Evolutionary conservation across 1,140 invertebrate genomes (phyloP), one percentile per base, ranked within the genome.

Genomic region (Lordiphosa stackelbergi): DNA sequence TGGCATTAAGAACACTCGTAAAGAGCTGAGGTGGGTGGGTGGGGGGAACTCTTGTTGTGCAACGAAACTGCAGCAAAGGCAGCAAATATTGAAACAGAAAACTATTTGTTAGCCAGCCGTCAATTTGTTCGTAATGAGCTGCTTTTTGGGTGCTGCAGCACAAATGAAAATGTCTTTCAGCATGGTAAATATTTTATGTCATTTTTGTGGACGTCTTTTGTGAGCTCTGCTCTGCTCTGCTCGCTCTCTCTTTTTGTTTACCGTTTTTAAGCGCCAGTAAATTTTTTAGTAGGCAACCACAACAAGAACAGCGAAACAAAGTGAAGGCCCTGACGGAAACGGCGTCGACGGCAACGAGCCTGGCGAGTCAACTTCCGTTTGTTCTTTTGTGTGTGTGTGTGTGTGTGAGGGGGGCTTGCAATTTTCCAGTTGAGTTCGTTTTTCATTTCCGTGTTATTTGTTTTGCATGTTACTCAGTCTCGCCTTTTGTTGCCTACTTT

Each of bases 381-480:
- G 42, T 36, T 45, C 19, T n/a, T n/a, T n/a, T 41, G 5, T 54
- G 51, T 46, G 31, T 16, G 40, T 55, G 12, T 40, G 54, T 69
- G 24, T 62, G 19, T 43, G 48, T 53, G 45, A 22, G 22, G 36
- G 28, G 53, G 43, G 51, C 66, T 59, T 75, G 77, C 77, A 81
- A 77, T 81, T 83, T 81, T 81, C 72, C 77, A 83, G 77, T 72
- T 53, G 75, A 69, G 77, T 81, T 81, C 75, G 68, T 77, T 77
- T 81, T 83, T 81, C 77, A 83, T 83, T 81, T 81, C 77, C 68
- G 53, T 81, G 53, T 77, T 81, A 83, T 81, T 81, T 81, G 77
- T 69, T 81, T 81, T 83, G 62, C 72, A 83, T 81, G 41, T 42
- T 42, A 54, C 64, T 40, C 47, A 48, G 10, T 12, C 37, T 24